Evolutionary conservation across 2,888 invertebrate species (phyloP), one percentile per base, ranked within the genome.

Genomic region (Tipula helvola): DNA sequence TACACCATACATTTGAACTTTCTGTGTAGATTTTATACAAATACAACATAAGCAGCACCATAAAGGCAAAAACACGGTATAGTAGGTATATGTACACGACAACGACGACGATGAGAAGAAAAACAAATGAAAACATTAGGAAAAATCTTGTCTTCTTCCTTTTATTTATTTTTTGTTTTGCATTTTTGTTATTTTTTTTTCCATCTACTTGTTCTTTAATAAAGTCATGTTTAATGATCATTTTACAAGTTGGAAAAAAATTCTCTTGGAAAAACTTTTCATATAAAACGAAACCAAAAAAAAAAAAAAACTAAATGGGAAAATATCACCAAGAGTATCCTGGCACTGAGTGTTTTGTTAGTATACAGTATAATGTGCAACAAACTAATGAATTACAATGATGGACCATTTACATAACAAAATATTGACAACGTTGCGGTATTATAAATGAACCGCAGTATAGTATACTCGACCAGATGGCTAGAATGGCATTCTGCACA

Each of bases 331-430:
- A 71, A 57, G 41, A 41, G 16, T 57, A 57, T 57, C 52, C 7
- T 57, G 47, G n/a, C 12, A 57, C 57, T 16, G 28, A 71, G 12
- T 71, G 71, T 71, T 71, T 28, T 71, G 71, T 71, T 52, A 57
- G 28, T 28, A 18, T 18, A 12, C 28, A n/a, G 28, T 28, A 16
- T 52, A 18, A 28, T 71, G 16, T 57, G 71, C 71, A 71, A 71
- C 71, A 71, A 71, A 71, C 71, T 71, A 71, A 71, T 71, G 71
- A 71, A 71, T 71, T 71, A 71, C 71, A 71, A 71, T 71, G 71
- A 71, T 71, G 71, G 71, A 71, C 71, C 71, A 71, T 71, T 71
- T 71, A 71, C 71, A 71, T 71, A 71, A 71, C 18, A 71, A 18
- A 71, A 71, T 28, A 71, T 71, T 12, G 8, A 71, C 12, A 71